Evolutionary conservation across 2,797 vertebrate genomes (phyloP), one percentile per base, ranked within the genome.

Genomic region (Rhabdomys pumilio): DNA sequence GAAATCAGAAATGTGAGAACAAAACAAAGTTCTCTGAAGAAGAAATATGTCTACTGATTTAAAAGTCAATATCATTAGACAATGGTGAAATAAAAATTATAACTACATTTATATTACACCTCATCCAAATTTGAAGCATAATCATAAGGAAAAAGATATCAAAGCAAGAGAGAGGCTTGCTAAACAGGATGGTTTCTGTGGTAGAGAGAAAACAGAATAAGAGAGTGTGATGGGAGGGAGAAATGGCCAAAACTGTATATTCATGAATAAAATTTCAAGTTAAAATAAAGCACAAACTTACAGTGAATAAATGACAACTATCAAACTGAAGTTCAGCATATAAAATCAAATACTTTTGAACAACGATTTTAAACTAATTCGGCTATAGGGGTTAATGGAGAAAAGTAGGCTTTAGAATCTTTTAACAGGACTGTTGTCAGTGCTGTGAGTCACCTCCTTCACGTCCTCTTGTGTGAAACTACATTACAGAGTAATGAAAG

Each of bases 151-250:
- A 82, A 38, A 61, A 4, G 2, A 19, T 31, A 26, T 12, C 38
- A 63, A 44, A 44, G 38, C 61, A 63, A 83, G 24, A 44, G 15
- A 59, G 14, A 8, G 2, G 8, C 63, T 15, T 44, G 19, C 4
- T 44, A 26, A 61, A 9, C 13, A 19, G 22, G 41, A 41, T 29
- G 24, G 15, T 4, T 82, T 61, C 22, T 61, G 57, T 44, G 26
- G 26, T 44, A 44, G 31, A 63, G 31, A 63, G 8, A 83, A 0
- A 83, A 83, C 22, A 63, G 4, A 6, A 19, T 61, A 22, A 59
- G 6, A 26, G 22, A 26, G 6, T 14, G 1, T 1, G 8, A 44
- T 10, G 8, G 13, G 38, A 83, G 9, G 7, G 4, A 3, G 3
- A 61, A 19, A 19, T 29, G 24, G 11, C 2, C 14, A 61, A 44